Percentiles rank a stretch among this genome's conserved stretches.
These are phyloP conservation scores for Cinara cedri DNA, from an alignment of 2,888 invertebrate genomes.

Conservation along the genomic window DNA sequence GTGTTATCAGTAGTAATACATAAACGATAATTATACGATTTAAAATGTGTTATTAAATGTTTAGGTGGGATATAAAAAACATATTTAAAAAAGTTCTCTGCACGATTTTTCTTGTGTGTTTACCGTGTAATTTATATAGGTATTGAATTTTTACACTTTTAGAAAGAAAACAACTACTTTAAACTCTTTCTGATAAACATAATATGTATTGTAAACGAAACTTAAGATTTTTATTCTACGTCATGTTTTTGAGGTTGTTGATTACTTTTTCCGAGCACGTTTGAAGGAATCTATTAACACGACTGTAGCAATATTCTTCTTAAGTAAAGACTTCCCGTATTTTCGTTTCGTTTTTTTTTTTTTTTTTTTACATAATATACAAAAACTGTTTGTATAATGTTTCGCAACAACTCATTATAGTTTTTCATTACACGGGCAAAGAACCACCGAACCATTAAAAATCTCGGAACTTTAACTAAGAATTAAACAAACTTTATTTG, in stretches of 20 bases:
- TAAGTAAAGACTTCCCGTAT: neutral
- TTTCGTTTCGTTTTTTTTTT: neutral
- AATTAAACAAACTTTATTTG: neutral
- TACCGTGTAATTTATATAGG: too few relatives aligned
- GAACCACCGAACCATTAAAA: neutral
- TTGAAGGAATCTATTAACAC: neutral
- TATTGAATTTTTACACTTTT: too few relatives aligned
- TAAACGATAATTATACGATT: too few relatives aligned
- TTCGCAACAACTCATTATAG: neutral
- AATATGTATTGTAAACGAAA: neutral
- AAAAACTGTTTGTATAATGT: neutral
- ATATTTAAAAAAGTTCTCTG: too few relatives aligned
- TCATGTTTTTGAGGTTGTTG: neutral
- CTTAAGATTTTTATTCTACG: neutral
- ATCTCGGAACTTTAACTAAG: neutral
- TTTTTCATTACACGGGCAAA: neutral
- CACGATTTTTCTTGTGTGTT: too few relatives aligned
- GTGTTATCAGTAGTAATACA: too few relatives aligned
- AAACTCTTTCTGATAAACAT: neutral
- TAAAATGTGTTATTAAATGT: too few relatives aligned
- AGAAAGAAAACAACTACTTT: too few relatives aligned
- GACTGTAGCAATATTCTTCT: neutral
- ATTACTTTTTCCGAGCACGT: slow-evolving; percentile 6
- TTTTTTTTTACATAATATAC: neutral
- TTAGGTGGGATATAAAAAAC: too few relatives aligned